Conservation (phyloP, 2,888 invertebrate genomes). For the Xestoiulus laeticollis region DNA sequence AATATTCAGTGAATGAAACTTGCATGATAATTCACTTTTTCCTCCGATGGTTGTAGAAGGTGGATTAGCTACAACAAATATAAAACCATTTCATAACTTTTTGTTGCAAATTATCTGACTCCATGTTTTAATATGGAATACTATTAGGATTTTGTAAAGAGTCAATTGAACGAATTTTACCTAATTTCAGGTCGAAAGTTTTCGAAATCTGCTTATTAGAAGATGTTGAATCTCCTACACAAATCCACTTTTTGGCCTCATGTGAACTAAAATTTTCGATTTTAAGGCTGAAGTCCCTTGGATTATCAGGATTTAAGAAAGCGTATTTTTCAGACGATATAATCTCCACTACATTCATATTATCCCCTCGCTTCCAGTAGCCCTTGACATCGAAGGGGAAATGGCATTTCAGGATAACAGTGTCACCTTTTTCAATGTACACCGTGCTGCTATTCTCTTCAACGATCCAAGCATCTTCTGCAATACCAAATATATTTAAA, state of each 20-base stretch:
- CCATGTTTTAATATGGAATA: not conserved
- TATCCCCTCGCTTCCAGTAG: not conserved
- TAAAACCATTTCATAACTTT: not conserved
- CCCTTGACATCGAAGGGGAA: not conserved
- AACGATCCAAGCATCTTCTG: not conserved
- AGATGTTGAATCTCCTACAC: not conserved
- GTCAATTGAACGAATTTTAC: not conserved
- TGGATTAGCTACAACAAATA: not conserved
- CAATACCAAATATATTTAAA: not conserved
- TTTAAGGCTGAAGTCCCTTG: not conserved
- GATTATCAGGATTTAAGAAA: not conserved
- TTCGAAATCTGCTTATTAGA: not conserved
- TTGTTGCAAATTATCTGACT: not conserved
- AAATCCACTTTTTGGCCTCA: not conserved
- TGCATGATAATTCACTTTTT: not conserved
- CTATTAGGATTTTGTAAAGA: not conserved
- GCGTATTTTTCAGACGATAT: not conserved
- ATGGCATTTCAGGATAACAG: not conserved
- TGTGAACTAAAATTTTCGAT: not conserved
- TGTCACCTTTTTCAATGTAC: not conserved
- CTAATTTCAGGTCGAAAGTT: not conserved
- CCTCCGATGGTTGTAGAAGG: not conserved
- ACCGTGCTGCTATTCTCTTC: not conserved
- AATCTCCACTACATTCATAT: not conserved
- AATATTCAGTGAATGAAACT: too few relatives aligned